Conservation (phyloP, 2,888 invertebrate species). For the Ethmia dodecea region DNA sequence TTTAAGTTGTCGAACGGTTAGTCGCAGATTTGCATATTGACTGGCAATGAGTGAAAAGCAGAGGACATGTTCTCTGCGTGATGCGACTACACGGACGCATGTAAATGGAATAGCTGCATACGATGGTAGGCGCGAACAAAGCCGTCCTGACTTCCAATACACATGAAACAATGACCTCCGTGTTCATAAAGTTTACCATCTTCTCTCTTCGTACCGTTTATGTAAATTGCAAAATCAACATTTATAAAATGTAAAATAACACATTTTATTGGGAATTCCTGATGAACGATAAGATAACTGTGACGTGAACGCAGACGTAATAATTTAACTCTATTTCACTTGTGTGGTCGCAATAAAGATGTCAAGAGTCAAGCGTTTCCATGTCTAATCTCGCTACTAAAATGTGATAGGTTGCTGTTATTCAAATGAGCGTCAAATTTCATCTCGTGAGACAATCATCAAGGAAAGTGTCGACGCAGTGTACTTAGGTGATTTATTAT, state of each 20-base stretch:
- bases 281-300: conserved; percentile 5
- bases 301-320: conserved; percentile 1
- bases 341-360: conserved; percentile 51
- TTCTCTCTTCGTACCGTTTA: conserved; percentile 2
- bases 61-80: conserved; percentile 42
- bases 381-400: conserved; percentile 41
- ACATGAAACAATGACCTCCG: conserved; percentile 11
- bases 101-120: conserved; percentile 49
- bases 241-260: neutral
- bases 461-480: conserved; percentile 47
- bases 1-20: conserved; percentile 32
- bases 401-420: conserved; percentile 52
- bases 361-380: conserved; percentile 32
- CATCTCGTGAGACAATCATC: conserved; percentile 40
- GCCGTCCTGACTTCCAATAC: conserved; percentile 18
- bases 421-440: conserved; percentile 60
- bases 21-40: conserved; percentile 47
- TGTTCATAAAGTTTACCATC: neutral
- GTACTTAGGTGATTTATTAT: conserved; percentile 55
- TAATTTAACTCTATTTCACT: conserved; percentile 11
- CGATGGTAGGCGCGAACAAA: conserved; percentile 27
- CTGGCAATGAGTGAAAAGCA: conserved; percentile 57
- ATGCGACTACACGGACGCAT: conserved; percentile 45
- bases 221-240: conserved; percentile 2
- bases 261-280: conserved; percentile 4